A percentile compares a stretch with the other conserved stretches of the same genome.
Evolutionary conservation across 2,888 invertebrate species (phyloP).

Genomic region (Tillus elongatus): DNA sequence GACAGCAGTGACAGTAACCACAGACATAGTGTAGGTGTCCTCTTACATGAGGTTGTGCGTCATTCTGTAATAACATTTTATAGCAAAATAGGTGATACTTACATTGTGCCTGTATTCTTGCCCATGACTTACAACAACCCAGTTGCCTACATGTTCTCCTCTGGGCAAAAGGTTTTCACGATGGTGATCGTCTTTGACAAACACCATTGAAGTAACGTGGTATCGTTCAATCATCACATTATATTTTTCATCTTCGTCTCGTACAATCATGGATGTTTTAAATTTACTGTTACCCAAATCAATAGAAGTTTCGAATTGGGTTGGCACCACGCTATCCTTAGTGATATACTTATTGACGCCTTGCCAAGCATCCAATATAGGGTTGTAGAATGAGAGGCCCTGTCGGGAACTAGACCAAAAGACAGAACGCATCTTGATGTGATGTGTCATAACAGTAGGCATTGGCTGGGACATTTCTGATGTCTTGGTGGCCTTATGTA

Average conservation of each 20-base stretch:
- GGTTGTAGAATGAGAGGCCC: slow-evolving; percentile 41
- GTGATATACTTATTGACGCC: slow-evolving; percentile 33
- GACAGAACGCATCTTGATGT: too few relatives aligned
- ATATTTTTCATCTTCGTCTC: slow-evolving; percentile 24
- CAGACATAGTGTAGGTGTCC: too few relatives aligned
- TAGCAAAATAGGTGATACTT: slow-evolving; percentile 21
- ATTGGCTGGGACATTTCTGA: background rate
- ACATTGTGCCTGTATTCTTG: slow-evolving; percentile 24
- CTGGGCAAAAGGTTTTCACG: slow-evolving; percentile 16
- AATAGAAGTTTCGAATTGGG: slow-evolving; percentile 30
- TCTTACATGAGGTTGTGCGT: too few relatives aligned
- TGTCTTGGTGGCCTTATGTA: slow-evolving; percentile 23
- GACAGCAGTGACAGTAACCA: too few relatives aligned
- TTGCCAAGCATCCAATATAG: slow-evolving; percentile 40
- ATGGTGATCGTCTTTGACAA: slow-evolving; percentile 30
- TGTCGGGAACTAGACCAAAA: slow-evolving; percentile 31
- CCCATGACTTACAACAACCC: slow-evolving; percentile 33
- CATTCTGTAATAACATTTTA: too few relatives aligned
- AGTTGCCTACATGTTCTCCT: slow-evolving; percentile 26
- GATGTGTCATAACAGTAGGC: too few relatives aligned
- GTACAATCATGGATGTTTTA: slow-evolving; percentile 31
- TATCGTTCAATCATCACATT: slow-evolving; percentile 30
- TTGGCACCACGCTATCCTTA: too few relatives aligned
- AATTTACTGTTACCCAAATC: slow-evolving; percentile 30
- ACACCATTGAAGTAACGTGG: slow-evolving; percentile 34